Conservation (phyloP, 2,797 vertebrate species). For the Rachycentron canadum region DNA sequence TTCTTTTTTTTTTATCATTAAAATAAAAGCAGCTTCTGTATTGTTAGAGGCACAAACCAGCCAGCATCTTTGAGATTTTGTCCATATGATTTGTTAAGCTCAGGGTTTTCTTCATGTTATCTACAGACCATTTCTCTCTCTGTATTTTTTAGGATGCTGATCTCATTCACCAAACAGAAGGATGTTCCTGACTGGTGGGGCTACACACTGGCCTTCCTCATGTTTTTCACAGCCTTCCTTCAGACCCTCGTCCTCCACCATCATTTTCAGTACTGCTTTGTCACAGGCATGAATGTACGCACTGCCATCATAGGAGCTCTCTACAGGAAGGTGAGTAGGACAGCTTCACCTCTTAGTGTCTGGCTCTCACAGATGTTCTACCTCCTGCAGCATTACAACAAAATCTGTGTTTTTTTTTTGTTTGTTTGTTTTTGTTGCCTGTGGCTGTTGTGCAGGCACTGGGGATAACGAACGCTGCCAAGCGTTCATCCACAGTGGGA, state of each 20-base stretch:
- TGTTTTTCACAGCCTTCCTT: slow-evolving; percentile 91
- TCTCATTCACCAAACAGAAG: slow-evolving; percentile 88
- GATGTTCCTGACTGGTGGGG: slow-evolving; percentile 93
- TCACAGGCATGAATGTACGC: slow-evolving; percentile 92
- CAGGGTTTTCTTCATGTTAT: too few relatives aligned
- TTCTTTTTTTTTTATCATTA: too few relatives aligned
- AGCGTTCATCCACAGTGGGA: slow-evolving; percentile 92
- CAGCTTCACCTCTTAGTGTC: too few relatives aligned
- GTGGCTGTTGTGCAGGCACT: slow-evolving; percentile 85
- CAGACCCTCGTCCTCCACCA: slow-evolving; percentile 94
- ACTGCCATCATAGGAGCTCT: slow-evolving; percentile 91
- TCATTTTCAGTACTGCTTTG: slow-evolving; percentile 92
- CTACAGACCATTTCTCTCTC: not conserved
- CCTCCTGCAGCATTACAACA: not conserved
- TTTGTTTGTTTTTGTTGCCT: not conserved
- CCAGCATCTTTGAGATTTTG: too few relatives aligned
- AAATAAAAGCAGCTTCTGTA: too few relatives aligned
- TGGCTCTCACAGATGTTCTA: not conserved
- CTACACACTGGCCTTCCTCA: slow-evolving; percentile 91
- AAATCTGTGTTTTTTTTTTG: too few relatives aligned
- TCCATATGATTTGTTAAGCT: too few relatives aligned
- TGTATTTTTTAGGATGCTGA: slow-evolving; percentile 86
- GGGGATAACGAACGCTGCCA: slow-evolving; percentile 93
- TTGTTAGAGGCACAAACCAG: too few relatives aligned
- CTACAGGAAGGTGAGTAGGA: slow-evolving; percentile 91